These are phyloP conservation scores for Neotragus pygmaeus DNA, from an alignment of 2,113 vertebrate species.

Conservation along the genomic window DNA sequence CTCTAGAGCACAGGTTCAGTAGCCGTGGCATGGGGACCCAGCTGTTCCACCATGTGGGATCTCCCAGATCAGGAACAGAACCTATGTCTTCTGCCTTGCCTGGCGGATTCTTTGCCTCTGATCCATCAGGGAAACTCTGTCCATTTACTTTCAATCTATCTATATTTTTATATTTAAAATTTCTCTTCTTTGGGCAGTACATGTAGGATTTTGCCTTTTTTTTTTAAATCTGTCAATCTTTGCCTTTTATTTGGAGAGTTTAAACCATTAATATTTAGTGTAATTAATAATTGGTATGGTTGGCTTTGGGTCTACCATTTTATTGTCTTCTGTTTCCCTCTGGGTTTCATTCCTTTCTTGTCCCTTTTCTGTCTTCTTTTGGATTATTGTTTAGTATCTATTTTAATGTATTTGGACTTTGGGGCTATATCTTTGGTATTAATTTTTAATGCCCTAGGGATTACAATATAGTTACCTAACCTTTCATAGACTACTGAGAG, in stretches of 20 bases:
- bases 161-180: background rate
- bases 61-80: background rate
- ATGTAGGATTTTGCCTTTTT: background rate
- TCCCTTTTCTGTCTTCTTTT: background rate
- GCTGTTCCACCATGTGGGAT: background rate
- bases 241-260: background rate
- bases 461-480: background rate
- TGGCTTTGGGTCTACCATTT: background rate
- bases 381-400: background rate
- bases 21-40: fast-evolving
- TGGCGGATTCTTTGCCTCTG: background rate
- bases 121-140: background rate
- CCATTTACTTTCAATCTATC: background rate
- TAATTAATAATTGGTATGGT: background rate
- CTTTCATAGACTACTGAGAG: background rate
- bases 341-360: background rate
- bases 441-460: background rate
- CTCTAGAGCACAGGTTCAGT: background rate
- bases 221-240: background rate
- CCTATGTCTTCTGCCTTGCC: background rate
- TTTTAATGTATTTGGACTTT: constrained; percentile 4
- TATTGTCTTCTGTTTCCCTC: background rate
- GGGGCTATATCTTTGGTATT: background rate
- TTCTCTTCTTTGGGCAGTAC: background rate
- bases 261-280: background rate